These are phyloP conservation scores for Oryzias celebensis DNA, from an alignment of 2,113 vertebrate genomes.

Conservation along the genomic window DNA sequence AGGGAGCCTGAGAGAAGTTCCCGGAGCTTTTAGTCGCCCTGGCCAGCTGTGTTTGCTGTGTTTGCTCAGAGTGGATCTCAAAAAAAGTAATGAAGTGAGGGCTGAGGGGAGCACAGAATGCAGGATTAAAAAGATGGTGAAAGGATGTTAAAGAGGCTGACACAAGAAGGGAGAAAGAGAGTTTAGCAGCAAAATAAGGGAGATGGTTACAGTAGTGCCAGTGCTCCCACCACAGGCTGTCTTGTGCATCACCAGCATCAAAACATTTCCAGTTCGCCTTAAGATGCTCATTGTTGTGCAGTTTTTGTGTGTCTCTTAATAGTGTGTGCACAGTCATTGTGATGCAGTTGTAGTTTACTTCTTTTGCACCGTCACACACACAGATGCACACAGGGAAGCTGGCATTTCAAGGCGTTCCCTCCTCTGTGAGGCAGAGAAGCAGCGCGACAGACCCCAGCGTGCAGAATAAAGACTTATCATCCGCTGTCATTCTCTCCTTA, in stretches of 20 bases:
- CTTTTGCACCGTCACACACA: constrained; percentile 8
- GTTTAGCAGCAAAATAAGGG: constrained; percentile 10
- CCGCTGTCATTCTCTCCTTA: constrained; percentile 51
- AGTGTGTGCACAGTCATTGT: constrained; percentile 2
- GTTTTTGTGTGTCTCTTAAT: constrained; percentile 13
- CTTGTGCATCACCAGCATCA: constrained; percentile 26
- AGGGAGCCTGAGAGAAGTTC: constrained; percentile 25
- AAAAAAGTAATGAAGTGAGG: constrained; percentile 20
- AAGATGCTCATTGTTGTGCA: background rate
- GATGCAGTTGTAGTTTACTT: constrained; percentile 1
- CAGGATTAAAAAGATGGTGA: constrained; percentile 1
- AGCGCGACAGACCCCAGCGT: constrained; percentile 52
- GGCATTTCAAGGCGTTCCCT: constrained; percentile 54
- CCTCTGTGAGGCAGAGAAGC: constrained; percentile 42
- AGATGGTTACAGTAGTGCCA: constrained; percentile 20
- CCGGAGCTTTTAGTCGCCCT: constrained; percentile 27
- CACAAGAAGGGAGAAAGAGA: background rate
- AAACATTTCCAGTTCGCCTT: constrained; percentile 20
- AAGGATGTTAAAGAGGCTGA: background rate
- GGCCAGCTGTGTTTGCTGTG: constrained; percentile 19
- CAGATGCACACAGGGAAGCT: constrained; percentile 20
- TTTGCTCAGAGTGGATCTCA: constrained; percentile 40
- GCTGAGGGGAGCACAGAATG: background rate
- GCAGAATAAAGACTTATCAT: constrained; percentile 65
- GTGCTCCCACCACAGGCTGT: constrained; percentile 42